Evolutionary conservation across 2,797 vertebrate species (phyloP).

Genomic region (Sarcoramphus papa): DNA sequence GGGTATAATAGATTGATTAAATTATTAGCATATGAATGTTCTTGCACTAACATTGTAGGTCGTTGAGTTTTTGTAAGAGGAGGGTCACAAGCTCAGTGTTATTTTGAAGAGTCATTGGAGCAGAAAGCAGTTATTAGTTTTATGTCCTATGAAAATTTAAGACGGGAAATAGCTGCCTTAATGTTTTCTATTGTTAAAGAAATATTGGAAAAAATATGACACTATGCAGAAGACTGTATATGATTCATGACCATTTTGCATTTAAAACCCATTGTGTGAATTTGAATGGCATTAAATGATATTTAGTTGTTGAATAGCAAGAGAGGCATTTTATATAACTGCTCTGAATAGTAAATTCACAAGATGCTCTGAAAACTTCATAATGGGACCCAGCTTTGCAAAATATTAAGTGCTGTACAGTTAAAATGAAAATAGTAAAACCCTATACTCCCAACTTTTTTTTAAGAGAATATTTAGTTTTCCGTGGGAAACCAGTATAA

Average conservation of each 20-base stretch:
- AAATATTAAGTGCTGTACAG: background rate
- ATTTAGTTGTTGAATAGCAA: conserved; percentile 5
- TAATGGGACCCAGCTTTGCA: background rate
- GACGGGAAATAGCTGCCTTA: background rate
- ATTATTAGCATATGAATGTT: conserved; percentile 27
- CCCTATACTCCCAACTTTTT: background rate
- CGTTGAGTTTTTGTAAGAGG: background rate
- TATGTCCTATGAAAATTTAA: background rate
- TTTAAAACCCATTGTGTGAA: conserved; percentile 3
- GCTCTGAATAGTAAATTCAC: background rate
- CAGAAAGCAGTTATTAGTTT: conserved; percentile 18
- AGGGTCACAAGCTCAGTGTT: background rate
- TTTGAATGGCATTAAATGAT: background rate
- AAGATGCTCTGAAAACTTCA: background rate
- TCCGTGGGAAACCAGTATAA: background rate
- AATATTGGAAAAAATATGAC: background rate
- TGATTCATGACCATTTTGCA: conserved; percentile 26
- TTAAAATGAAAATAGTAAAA: background rate
- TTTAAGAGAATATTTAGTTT: background rate
- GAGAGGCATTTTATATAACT: background rate
- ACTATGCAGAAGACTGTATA: background rate
- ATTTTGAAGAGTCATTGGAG: conserved; percentile 9
- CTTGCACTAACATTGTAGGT: background rate
- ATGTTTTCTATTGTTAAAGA: conserved; percentile 1
- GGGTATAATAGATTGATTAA: background rate